These are phyloP conservation scores for Bovichtus diacanthus DNA, from an alignment of 2,797 vertebrate genomes.

Conservation along the genomic window DNA sequence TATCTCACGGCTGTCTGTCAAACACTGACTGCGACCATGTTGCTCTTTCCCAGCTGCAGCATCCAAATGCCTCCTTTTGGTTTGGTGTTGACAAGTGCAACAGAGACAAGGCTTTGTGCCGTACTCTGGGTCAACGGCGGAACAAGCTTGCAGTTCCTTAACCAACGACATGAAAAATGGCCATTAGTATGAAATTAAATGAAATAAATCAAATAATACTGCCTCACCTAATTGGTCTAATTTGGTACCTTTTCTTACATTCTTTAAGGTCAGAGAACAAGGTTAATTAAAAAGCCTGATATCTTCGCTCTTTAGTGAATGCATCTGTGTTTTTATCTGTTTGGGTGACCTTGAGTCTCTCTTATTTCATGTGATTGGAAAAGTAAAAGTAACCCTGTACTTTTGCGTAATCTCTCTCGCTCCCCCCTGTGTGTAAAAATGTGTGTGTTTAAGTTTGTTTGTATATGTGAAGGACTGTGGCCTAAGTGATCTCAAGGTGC, in stretches of 20 bases:
- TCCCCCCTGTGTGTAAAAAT: conserved; percentile 9
- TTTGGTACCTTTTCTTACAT: conserved; percentile 9
- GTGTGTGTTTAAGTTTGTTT: not conserved
- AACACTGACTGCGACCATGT: conserved; percentile 31
- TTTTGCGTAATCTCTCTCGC: not conserved
- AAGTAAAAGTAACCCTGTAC: conserved; percentile 7
- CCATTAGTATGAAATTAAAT: not conserved
- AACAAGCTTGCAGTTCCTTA: not conserved
- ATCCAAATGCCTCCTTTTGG: conserved; percentile 41
- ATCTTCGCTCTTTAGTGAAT: conserved; percentile 8
- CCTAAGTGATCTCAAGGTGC: conserved; percentile 75
- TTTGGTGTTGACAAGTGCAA: conserved; percentile 13
- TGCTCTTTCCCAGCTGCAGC: conserved; percentile 52
- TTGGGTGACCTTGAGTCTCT: conserved; percentile 26
- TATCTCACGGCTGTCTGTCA: conserved; percentile 64
- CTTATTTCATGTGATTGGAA: not conserved
- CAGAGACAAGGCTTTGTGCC: not conserved
- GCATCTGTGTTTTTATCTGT: not conserved
- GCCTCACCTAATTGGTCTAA: conserved; percentile 24
- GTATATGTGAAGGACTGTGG: not conserved
- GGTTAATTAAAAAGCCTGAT: conserved; percentile 30
- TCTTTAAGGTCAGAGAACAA: conserved; percentile 30
- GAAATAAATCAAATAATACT: conserved; percentile 16
- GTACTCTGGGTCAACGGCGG: conserved; percentile 3
- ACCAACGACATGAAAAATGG: not conserved